Conservation (phyloP, 2,113 vertebrate genomes). For the Morphnarchus princeps region DNA sequence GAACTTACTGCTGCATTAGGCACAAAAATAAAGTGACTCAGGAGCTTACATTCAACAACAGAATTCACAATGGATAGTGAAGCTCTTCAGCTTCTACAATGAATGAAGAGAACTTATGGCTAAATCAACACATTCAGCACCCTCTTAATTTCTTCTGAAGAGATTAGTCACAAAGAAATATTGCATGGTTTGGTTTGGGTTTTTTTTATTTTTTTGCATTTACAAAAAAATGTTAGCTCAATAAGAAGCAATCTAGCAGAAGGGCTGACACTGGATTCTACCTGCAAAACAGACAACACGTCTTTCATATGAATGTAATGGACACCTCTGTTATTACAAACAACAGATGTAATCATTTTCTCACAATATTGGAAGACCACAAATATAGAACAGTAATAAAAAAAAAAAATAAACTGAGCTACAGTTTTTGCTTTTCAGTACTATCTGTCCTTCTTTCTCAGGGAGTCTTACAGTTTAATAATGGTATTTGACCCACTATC, state of each 20-base stretch:
- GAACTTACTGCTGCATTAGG: background rate
- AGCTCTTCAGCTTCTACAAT: background rate
- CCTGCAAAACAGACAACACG: background rate
- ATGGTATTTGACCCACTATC: background rate
- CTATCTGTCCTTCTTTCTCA: background rate
- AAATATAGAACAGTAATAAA: background rate
- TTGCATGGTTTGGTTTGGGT: background rate
- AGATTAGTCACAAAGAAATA: background rate
- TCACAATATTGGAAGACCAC: background rate
- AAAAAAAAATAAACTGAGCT: background rate
- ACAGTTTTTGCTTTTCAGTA: background rate
- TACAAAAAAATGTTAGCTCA: no score
- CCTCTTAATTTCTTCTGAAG: background rate
- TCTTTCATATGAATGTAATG: background rate
- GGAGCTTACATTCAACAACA: background rate
- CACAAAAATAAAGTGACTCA: background rate
- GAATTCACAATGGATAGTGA: background rate
- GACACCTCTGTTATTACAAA: background rate
- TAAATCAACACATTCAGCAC: background rate
- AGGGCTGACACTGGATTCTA: background rate
- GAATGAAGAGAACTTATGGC: background rate
- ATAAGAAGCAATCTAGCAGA: background rate
- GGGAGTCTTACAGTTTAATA: background rate
- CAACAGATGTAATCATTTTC: background rate
- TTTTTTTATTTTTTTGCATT: background rate